Conservation (phyloP, 1,140 invertebrate genomes). For the Sarcophaga bullata region DNA sequence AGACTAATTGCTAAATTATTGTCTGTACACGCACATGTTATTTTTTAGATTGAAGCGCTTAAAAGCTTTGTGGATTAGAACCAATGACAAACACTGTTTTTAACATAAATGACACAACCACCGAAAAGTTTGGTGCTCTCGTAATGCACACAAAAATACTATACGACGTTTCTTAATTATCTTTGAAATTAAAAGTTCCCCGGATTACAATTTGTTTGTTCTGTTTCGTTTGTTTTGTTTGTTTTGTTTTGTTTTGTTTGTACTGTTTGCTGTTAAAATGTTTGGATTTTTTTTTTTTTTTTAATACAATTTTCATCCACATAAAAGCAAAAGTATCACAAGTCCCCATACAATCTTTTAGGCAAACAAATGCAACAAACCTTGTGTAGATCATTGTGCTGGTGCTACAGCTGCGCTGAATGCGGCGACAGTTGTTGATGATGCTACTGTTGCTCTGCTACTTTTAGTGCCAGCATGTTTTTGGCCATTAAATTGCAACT, state of each 20-base stretch:
- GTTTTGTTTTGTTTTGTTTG: no score
- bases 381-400: not conserved
- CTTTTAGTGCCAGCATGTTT: not conserved
- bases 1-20: no score
- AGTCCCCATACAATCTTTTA: conserved; percentile 21
- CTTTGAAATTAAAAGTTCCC: conserved; percentile 22
- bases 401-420: not conserved
- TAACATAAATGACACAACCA: not conserved
- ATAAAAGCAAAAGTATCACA: no score
- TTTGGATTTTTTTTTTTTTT: not conserved
- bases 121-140: not conserved
- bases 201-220: conserved; percentile 29
- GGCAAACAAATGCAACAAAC: conserved; percentile 2
- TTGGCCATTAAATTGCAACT: conserved; percentile 34
- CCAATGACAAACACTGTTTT: not conserved
- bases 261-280: conserved; percentile 9
- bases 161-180: conserved; percentile 29
- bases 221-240: no score
- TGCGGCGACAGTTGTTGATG: no score
- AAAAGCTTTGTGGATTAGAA: not conserved
- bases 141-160: not conserved
- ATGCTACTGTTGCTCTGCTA: not conserved
- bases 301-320: not conserved
- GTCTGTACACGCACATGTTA: no score
- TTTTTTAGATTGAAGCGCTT: no score